A percentile compares a stretch with the other conserved stretches of the same genome.
Conservation (phyloP, 2,888 invertebrate genomes). For the Ditula angustiorana region DNA sequence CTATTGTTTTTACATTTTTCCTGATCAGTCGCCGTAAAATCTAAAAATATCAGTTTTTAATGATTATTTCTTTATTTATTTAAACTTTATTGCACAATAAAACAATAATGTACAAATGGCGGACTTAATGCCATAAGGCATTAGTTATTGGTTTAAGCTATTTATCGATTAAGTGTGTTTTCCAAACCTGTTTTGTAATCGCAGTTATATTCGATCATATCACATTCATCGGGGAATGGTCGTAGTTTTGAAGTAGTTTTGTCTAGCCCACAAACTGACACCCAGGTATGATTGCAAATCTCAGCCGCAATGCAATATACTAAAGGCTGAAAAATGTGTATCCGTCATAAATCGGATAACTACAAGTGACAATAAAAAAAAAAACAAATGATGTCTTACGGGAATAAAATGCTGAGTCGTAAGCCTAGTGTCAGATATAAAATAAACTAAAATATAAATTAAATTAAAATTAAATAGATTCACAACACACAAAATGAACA, state of each 20-base stretch:
- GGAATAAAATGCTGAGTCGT: slow-evolving; percentile 52
- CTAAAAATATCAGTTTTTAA: slow-evolving; percentile 4
- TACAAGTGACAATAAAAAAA: not conserved
- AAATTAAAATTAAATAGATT: not conserved
- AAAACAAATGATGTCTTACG: slow-evolving; percentile 45
- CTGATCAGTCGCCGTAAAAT: not conserved
- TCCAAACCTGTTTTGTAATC: slow-evolving; percentile 57
- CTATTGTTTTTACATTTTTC: not conserved
- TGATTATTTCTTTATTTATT: too few relatives aligned
- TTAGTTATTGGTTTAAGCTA: not conserved
- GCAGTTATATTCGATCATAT: slow-evolving; percentile 69
- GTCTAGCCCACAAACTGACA: slow-evolving; percentile 58
- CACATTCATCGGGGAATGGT: slow-evolving; percentile 66
- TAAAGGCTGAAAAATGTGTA: slow-evolving; percentile 52
- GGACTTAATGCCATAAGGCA: too few relatives aligned
- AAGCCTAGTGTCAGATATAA: not conserved
- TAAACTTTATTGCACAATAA: too few relatives aligned
- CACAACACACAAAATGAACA: not conserved
- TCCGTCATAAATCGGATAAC: not conserved
- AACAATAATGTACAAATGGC: too few relatives aligned
- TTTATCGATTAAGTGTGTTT: not conserved
- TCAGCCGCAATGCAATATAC: slow-evolving; percentile 55
- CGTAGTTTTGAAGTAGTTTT: slow-evolving; percentile 42
- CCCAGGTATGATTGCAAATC: slow-evolving; percentile 65
- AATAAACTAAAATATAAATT: slow-evolving; percentile 22